Evolutionary conservation across 2,888 invertebrate genomes (phyloP).

Genomic region (Helleia helle): DNA sequence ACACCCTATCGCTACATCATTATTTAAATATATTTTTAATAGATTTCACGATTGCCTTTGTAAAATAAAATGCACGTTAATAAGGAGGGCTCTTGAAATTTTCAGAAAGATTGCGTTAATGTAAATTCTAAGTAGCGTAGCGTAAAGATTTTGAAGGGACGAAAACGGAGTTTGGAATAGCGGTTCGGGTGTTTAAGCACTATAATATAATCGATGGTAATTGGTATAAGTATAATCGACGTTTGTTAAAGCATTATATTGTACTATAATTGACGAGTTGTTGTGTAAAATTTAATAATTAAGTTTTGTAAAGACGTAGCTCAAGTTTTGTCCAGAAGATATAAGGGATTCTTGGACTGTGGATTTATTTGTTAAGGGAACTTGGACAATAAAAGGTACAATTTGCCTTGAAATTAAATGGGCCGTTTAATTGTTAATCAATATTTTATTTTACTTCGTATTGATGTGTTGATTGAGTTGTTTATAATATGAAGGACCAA

Average conservation of each 20-base stretch:
- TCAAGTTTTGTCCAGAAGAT: neutral
- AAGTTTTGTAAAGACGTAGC: neutral
- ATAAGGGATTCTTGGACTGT: neutral
- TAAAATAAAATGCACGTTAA: neutral
- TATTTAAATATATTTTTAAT: constrained; percentile 7
- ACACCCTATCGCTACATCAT: constrained; percentile 11
- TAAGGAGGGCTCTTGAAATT: neutral
- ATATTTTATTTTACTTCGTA: too few species aligned
- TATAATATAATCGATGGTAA: too few species aligned
- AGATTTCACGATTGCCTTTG: neutral
- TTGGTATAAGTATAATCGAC: too few species aligned
- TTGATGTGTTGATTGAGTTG: too few species aligned
- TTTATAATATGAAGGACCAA: too few species aligned
- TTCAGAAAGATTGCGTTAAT: neutral
- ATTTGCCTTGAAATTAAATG: neutral
- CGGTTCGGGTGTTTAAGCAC: too few species aligned
- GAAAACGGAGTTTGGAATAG: too few species aligned
- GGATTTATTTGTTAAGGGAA: neutral
- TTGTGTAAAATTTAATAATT: neutral
- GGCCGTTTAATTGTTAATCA: too few species aligned
- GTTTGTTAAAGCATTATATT: too few species aligned
- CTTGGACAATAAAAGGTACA: neutral
- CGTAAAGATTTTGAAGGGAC: too few species aligned
- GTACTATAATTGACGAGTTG: neutral
- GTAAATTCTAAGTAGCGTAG: constrained; percentile 1